These are phyloP conservation scores for Zeugodacus cucurbitae DNA, from an alignment of 1,140 invertebrate genomes.

Conservation along the genomic window DNA sequence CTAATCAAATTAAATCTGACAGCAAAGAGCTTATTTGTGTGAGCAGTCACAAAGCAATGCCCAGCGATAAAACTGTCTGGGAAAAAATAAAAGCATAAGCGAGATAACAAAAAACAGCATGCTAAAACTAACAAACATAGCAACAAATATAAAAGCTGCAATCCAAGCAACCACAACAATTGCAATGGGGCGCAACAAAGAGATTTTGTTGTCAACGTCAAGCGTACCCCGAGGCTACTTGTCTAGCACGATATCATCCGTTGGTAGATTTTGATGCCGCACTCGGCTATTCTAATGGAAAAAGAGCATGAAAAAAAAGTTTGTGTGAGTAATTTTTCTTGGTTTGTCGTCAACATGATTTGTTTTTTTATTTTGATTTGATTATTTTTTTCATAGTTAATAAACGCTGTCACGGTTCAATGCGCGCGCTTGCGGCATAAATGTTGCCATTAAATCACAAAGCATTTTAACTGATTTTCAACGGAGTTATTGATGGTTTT, in stretches of 20 bases:
- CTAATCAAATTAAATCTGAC: constrained; percentile 26
- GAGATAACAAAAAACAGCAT: background rate
- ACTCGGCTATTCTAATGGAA: too few relatives aligned
- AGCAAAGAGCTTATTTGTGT: background rate
- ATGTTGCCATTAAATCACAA: background rate
- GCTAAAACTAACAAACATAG: background rate
- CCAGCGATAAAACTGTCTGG: background rate
- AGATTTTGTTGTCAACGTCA: background rate
- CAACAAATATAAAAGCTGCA: background rate
- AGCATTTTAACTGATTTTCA: background rate
- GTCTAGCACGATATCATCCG: too few relatives aligned
- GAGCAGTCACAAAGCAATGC: background rate
- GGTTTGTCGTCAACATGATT: too few relatives aligned
- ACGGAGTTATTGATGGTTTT: background rate
- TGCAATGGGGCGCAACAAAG: background rate
- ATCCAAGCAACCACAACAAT: background rate
- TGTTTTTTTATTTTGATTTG: too few relatives aligned
- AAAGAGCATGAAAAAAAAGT: too few relatives aligned
- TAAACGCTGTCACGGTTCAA: too few relatives aligned
- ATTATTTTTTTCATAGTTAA: too few relatives aligned
- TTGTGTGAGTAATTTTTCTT: too few relatives aligned
- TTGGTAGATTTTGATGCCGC: too few relatives aligned
- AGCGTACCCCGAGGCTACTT: background rate
- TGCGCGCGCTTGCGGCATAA: too few relatives aligned
- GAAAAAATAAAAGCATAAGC: background rate